Evolutionary conservation across 1,140 invertebrate genomes (phyloP), one percentile per base, ranked within the genome.

Genomic region (Dendroctonus ponderosae): DNA sequence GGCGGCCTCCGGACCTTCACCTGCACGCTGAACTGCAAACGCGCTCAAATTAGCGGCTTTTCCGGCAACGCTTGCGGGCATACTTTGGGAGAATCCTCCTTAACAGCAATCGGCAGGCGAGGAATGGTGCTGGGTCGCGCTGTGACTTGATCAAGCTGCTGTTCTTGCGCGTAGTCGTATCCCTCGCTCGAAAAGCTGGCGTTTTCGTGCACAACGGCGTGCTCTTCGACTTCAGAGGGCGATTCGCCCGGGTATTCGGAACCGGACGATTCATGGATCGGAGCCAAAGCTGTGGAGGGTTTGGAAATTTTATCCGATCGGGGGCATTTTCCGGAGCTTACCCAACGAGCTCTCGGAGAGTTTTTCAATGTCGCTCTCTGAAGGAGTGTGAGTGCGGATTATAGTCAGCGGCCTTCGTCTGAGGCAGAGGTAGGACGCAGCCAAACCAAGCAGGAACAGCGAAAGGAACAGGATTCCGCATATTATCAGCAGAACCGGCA

Each of bases 391-490:
- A 11, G 89, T 91, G 62, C 91, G 84, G 8, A 94, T 86, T 3
- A 93, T 85, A 0, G 87, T 89, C 41, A 95, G 84, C 26, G 91
- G 89, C 26, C 92, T 81, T 66, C 90, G 86, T 69, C 92, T 89
- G 44, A 96, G 80, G 74, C 93, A 94, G 71, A 95, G 89, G 79
- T 95, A 96, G 0, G 93, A 94, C 52, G 93, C 92, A 6, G 92
- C 93, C 9, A 97, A 84, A 5, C 94, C 93, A 14, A 96, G 81
- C 0, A 97, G 83, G 1, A 96, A 81, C 37, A 97, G 79, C 0
- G 92, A 93, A 5, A 97, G 82, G 82, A 97, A 96, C 52, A 97
- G 83, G 50, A 97, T 89, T 8, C 91, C 92, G 78, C 93, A 96
- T 70, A 96, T 93, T 66, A 96, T 94, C 70, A 96, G 82, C 8